phyloP scores from a whole-genome alignment of 1,140 invertebrate species.

The Saccostrea cuccullata region DNA sequence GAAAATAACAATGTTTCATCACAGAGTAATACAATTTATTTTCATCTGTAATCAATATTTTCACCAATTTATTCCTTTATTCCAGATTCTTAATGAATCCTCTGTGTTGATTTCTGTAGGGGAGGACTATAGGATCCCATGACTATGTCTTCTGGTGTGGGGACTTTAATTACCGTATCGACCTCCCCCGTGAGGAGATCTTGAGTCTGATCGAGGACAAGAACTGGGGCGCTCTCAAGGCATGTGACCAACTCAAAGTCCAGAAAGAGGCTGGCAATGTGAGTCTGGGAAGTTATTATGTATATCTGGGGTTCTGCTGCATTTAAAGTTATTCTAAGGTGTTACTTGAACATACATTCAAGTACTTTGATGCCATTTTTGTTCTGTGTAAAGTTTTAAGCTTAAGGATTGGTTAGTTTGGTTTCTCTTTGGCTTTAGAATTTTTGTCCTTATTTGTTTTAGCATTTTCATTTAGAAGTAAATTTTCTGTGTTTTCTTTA shows the following conservation, averaged over 20 bases:
- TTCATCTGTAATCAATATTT: too few species aligned
- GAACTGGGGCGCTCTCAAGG: conserved; percentile 88
- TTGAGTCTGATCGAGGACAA: conserved; percentile 89
- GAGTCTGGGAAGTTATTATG: conserved; percentile 37
- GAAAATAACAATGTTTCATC: not conserved
- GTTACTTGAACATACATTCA: too few species aligned
- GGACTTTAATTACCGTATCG: conserved; percentile 99
- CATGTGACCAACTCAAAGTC: conserved; percentile 92
- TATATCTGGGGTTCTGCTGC: too few species aligned
- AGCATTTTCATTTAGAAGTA: too few species aligned
- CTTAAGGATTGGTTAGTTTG: too few species aligned
- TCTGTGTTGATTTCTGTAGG: conserved; percentile 76
- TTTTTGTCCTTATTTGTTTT: too few species aligned
- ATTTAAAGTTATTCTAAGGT: too few species aligned
- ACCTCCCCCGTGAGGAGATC: conserved; percentile 96
- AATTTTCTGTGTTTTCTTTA: too few species aligned
- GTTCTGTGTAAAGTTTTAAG: too few species aligned
- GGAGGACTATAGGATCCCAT: conserved; percentile 93
- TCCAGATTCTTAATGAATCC: not conserved
- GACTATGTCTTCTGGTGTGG: conserved; percentile 99
- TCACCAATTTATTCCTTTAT: not conserved
- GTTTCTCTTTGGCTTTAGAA: too few species aligned
- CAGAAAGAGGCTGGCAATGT: conserved; percentile 79
- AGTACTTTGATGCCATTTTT: too few species aligned
- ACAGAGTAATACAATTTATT: not conserved